These are phyloP conservation scores for Gnathonemus echidnorhynchus DNA, from an alignment of 2,113 vertebrate species.

Conservation along the genomic window DNA sequence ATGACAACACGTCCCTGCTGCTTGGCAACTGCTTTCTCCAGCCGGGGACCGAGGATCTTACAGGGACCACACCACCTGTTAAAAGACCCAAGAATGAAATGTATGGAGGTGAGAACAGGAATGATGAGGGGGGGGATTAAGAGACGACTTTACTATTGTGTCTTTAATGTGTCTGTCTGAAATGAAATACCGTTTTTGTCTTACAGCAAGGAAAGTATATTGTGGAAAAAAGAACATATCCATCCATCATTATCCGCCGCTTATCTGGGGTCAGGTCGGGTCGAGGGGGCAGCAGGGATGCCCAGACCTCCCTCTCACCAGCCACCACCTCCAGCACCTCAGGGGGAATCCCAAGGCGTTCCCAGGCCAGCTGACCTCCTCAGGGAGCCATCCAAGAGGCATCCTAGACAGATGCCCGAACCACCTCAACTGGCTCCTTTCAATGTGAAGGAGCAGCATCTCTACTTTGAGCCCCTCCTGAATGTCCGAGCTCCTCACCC, in stretches of 20 bases:
- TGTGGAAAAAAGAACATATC: background rate
- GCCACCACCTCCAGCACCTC: no score
- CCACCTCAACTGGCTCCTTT: background rate
- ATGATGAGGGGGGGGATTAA: background rate
- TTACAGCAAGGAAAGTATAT: background rate
- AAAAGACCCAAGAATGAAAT: conserved; percentile 21
- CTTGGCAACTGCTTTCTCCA: conserved; percentile 88
- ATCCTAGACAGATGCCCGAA: background rate
- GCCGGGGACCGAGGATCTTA: conserved; percentile 85
- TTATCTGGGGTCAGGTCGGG: no score
- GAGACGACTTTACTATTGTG: background rate
- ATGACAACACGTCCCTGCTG: conserved; percentile 85
- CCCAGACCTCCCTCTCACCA: no score
- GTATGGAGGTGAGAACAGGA: background rate
- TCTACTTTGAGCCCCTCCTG: no score
- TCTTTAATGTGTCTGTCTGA: background rate
- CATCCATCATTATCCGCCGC: no score
- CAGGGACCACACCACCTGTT: conserved; percentile 95
- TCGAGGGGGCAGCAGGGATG: no score
- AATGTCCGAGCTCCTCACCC: no score
- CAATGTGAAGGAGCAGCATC: no score
- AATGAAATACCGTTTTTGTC: background rate
- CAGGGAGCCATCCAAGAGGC: background rate
- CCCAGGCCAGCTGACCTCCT: background rate
- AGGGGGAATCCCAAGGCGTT: background rate